These are phyloP conservation scores for Podabrus alpinus DNA, from an alignment of 2,888 invertebrate genomes.

Conservation along the genomic window DNA sequence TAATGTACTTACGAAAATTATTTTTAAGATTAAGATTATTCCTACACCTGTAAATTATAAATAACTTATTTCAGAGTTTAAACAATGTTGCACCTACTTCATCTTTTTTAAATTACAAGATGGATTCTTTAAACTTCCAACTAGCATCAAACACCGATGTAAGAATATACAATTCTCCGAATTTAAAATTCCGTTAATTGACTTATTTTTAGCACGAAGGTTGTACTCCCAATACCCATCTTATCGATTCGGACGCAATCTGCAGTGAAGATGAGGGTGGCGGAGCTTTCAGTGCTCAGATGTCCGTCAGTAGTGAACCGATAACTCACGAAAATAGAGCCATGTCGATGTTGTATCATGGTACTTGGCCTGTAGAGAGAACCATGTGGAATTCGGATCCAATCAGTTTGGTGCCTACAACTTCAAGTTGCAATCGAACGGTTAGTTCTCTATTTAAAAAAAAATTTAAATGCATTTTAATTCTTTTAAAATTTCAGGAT, in stretches of 20 bases:
- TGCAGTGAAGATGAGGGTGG: conserved; percentile 49
- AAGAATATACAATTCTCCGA: not conserved
- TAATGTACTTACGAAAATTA: too few relatives aligned
- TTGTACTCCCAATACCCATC: not conserved
- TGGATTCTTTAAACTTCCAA: conserved; percentile 42
- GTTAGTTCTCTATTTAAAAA: conserved; percentile 13
- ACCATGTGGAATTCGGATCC: conserved; percentile 55
- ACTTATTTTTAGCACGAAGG: conserved; percentile 25
- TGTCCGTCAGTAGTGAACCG: conserved; percentile 53
- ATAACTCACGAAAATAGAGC: conserved; percentile 38
- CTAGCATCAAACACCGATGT: not conserved
- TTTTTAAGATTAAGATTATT: too few relatives aligned
- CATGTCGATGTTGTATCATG: conserved; percentile 60
- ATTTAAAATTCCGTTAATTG: not conserved
- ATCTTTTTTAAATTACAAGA: conserved; percentile 45
- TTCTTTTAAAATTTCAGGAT: conserved; percentile 52
- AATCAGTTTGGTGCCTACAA: conserved; percentile 36
- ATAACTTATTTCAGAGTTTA: conserved; percentile 10
- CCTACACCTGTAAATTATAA: not conserved
- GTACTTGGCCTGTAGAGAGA: conserved; percentile 66
- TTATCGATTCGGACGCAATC: conserved; percentile 23
- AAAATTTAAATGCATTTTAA: not conserved
- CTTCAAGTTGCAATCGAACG: conserved; percentile 27
- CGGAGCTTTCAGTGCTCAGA: conserved; percentile 42
- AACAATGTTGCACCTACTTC: conserved; percentile 20